Conservation (phyloP, 1,140 invertebrate species). For the Melanaphis sacchari region DNA sequence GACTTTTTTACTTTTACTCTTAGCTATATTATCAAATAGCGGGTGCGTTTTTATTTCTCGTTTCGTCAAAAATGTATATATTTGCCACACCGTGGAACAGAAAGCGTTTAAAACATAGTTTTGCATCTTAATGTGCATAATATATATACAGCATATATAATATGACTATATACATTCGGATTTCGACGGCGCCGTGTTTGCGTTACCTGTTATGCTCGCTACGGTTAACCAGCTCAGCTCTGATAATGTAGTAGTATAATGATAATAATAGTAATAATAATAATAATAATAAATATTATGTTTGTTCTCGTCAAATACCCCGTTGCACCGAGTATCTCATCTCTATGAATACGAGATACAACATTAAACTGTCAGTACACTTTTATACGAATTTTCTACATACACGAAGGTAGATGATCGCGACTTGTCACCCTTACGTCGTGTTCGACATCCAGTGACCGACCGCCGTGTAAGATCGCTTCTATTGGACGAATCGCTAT, state of each 20-base stretch:
- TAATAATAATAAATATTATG: background rate
- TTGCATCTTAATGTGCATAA: background rate
- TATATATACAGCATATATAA: background rate
- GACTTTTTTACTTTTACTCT: background rate
- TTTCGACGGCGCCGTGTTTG: background rate
- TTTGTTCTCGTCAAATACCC: background rate
- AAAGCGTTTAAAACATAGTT: background rate
- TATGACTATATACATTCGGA: background rate
- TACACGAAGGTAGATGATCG: no score
- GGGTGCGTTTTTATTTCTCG: background rate
- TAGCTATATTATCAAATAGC: background rate
- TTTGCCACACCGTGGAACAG: background rate
- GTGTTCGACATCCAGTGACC: no score
- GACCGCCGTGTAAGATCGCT: no score
- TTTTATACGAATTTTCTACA: background rate
- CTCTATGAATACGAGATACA: background rate
- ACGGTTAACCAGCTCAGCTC: background rate
- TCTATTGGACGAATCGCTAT: no score
- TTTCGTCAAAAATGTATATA: conserved; percentile 13
- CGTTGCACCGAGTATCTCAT: background rate
- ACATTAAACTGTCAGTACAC: background rate
- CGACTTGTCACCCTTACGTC: no score
- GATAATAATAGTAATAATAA: background rate
- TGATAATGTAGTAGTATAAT: background rate
- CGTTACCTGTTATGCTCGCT: background rate